Evolutionary conservation across 2,113 vertebrate genomes (phyloP).

Genomic region (Castor canadensis): DNA sequence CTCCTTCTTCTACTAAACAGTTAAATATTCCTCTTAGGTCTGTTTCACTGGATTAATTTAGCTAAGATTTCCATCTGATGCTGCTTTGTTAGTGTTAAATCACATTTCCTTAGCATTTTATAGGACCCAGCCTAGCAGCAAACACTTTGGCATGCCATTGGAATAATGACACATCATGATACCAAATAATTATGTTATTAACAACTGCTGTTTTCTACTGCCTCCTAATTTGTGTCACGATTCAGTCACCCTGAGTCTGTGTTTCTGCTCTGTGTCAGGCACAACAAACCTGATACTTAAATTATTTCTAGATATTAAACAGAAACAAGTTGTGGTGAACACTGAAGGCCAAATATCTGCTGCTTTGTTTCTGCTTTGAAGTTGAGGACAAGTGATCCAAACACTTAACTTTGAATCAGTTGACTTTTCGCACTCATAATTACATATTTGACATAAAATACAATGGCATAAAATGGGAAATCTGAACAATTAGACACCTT

Average conservation of each 20-base stretch:
- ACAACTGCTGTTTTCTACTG: neutral
- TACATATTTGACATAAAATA: neutral
- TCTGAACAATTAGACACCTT: neutral
- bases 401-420: neutral
- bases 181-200: neutral
- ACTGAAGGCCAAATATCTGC: neutral
- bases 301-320: neutral
- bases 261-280: neutral
- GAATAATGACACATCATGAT: neutral
- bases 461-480: neutral
- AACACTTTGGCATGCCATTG: neutral
- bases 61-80: constrained; percentile 1
- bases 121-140: neutral
- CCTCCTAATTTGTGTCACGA: neutral
- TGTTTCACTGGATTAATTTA: constrained; percentile 30
- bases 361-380: neutral
- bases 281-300: neutral
- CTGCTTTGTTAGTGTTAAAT: constrained; percentile 12
- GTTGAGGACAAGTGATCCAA: neutral
- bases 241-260: neutral
- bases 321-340: neutral
- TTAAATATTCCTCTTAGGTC: neutral
- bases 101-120: constrained; percentile 28
- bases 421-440: neutral
- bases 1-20: neutral